Conservation (phyloP, 2,888 invertebrate species). For the Xiphydria camelus region DNA sequence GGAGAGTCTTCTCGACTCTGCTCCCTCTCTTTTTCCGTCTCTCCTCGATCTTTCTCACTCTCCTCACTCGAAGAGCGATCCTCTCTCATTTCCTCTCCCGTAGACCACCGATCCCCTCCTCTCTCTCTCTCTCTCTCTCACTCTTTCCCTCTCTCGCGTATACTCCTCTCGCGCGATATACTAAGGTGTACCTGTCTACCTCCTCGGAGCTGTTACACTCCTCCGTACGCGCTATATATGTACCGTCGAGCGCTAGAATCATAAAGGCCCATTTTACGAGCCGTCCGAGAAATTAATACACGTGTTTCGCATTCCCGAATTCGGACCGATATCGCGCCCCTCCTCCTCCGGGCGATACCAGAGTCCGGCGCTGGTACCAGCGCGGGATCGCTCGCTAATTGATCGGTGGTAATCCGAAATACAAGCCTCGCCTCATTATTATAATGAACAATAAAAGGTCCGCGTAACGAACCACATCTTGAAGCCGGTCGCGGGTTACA, state of each 20-base stretch:
- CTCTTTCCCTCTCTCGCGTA: constrained; percentile 12
- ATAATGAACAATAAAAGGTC: constrained; percentile 47
- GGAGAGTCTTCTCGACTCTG: constrained; percentile 9
- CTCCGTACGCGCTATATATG: constrained; percentile 43
- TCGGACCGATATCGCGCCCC: constrained; percentile 24
- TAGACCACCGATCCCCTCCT: constrained; percentile 15
- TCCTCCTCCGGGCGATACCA: no score
- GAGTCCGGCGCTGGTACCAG: no score
- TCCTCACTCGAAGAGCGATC: no score
- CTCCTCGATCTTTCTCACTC: constrained; percentile 6
- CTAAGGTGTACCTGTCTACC: constrained; percentile 23
- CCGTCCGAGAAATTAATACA: constrained; percentile 54
- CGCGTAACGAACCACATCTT: constrained; percentile 41
- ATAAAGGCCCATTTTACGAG: constrained; percentile 54
- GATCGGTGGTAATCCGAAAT: constrained; percentile 45
- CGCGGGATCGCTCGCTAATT: constrained; percentile 34
- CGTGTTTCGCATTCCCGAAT: constrained; percentile 52
- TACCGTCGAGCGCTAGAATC: constrained; percentile 53
- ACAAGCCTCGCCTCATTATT: constrained; percentile 43
- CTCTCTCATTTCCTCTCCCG: neutral
- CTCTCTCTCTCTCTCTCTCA: constrained; percentile 13
- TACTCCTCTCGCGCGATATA: constrained; percentile 11
- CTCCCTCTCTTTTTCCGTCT: constrained; percentile 1
- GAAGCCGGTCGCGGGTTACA: constrained; percentile 20
- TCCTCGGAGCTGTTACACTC: constrained; percentile 16